Evolutionary conservation across 1,140 invertebrate genomes (phyloP).

Genomic region (Diorhabda carinulata): DNA sequence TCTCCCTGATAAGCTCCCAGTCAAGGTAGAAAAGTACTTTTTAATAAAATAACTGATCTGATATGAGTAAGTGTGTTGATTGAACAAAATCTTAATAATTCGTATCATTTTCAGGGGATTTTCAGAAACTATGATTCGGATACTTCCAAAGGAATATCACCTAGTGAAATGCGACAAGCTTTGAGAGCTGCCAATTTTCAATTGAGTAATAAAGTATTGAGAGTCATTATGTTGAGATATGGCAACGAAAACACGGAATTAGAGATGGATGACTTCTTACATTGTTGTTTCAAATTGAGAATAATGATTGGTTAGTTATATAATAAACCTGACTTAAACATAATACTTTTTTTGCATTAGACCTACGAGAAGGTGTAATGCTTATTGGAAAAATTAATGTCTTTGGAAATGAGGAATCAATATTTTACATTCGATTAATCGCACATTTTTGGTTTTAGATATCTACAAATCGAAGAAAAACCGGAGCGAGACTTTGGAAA

Average conservation of each 20-base stretch:
- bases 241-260: slow-evolving; percentile 9
- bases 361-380: too few relatives aligned
- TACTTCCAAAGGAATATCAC: not conserved
- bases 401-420: too few relatives aligned
- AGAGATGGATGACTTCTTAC: slow-evolving; percentile 8
- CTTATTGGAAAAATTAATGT: too few relatives aligned
- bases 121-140: slow-evolving; percentile 11
- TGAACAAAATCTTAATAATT: too few relatives aligned
- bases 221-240: not conserved
- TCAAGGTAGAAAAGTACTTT: too few relatives aligned
- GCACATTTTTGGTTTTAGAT: not conserved
- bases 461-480: not conserved
- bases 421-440: too few relatives aligned
- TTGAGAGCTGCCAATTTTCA: not conserved
- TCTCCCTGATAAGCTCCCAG: too few relatives aligned
- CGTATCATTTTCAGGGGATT: slow-evolving; percentile 3
- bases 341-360: not conserved
- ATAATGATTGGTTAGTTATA: slow-evolving; percentile 5
- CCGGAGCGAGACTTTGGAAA: not conserved
- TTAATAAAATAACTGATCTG: too few relatives aligned
- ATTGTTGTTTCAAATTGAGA: slow-evolving; percentile 9
- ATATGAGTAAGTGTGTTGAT: too few relatives aligned
- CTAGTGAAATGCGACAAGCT: not conserved
- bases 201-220: slow-evolving; percentile 5
- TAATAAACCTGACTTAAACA: not conserved